These are phyloP conservation scores for Zygogramma bicolorata DNA, from an alignment of 2,888 invertebrate genomes.

Conservation along the genomic window DNA sequence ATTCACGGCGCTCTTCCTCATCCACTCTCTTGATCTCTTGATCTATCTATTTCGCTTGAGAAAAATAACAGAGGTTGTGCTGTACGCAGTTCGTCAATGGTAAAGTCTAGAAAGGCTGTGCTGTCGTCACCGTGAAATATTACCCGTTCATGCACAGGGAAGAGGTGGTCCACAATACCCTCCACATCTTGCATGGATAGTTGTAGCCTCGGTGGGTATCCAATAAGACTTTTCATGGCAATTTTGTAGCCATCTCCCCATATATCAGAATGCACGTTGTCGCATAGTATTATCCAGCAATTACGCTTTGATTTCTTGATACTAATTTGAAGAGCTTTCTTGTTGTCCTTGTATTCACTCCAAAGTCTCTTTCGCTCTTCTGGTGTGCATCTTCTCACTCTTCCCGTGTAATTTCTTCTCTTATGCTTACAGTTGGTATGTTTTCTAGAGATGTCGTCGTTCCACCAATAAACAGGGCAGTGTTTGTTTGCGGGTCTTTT, in stretches of 20 bases:
- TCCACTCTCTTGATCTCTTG: no score
- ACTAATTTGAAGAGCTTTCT: conserved; percentile 2
- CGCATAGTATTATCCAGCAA: conserved; percentile 19
- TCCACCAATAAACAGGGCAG: conserved; percentile 20
- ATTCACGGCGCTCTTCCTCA: no score
- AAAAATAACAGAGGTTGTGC: no score
- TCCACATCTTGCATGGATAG: conserved; percentile 16
- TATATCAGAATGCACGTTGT: conserved; percentile 23
- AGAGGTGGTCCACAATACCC: conserved; percentile 12
- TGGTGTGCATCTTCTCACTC: background rate
- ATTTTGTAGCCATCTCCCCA: conserved; percentile 37
- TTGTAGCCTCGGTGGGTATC: conserved; percentile 24
- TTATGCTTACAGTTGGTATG: conserved; percentile 1
- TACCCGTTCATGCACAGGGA: conserved; percentile 21
- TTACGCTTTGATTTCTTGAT: conserved; percentile 27
- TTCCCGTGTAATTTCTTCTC: conserved; percentile 18
- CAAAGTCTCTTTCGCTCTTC: conserved; percentile 15
- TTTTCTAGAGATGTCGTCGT: conserved; percentile 1
- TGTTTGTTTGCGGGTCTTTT: background rate
- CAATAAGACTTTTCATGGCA: conserved; percentile 25
- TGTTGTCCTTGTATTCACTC: conserved; percentile 18
- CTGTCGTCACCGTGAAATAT: conserved; percentile 12
- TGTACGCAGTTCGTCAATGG: background rate
- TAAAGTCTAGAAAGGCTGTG: conserved; percentile 18
- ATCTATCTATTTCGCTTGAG: no score